Base-by-base conservation (phyloP, 1,140 invertebrate genomes). In the Pseudomyrmex flavicornis region DNA sequence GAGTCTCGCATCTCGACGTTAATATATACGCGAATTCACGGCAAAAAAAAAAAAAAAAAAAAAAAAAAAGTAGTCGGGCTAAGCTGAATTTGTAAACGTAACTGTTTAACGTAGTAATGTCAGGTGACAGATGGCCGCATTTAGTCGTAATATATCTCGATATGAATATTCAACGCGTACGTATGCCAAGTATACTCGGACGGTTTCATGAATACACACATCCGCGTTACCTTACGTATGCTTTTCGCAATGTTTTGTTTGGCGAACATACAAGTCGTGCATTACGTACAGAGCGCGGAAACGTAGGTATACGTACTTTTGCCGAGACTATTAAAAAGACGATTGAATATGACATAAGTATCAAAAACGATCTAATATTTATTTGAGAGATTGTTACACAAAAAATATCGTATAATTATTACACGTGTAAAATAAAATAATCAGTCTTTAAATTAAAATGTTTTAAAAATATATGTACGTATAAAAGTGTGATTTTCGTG, bases 101-200 rank as follows among this genome's bases (percentile, higher is more conserved):
- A 90, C 84, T 90, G 54, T 59, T 83, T 58, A 54, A 54, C 84
- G 79, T 74, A 69, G 85, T 86, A 72, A 88, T 88, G 54, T 68
- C 15, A 59, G 17, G 66, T 59, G 69, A 85, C 88, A 90, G 61
- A 90, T 86, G 85, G 79, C 75, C 73, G 77, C 74, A 68, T 69
- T 86, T 84, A 86, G 66, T 85, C 73, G 68, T 87, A 85, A 35
- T 35, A 89, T 84, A 72, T 74, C 73, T 56, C 54, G n/a, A 73
- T 85, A 89, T 90, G 88, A 90, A 91, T 89, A 91, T 91, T 89
- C 79, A 86, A 65, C 35, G 87, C 74, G 54, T 86, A 63, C 83
- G 77, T 48, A 20, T 63, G 73, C 22, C n/a, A 75, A 44, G 58
- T 63, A 63, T 62, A 62, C 20, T 22, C 22, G 15, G 20, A 62